Base-by-base conservation (phyloP, 2,113 vertebrate genomes). In the Nematolebias whitei region DNA sequence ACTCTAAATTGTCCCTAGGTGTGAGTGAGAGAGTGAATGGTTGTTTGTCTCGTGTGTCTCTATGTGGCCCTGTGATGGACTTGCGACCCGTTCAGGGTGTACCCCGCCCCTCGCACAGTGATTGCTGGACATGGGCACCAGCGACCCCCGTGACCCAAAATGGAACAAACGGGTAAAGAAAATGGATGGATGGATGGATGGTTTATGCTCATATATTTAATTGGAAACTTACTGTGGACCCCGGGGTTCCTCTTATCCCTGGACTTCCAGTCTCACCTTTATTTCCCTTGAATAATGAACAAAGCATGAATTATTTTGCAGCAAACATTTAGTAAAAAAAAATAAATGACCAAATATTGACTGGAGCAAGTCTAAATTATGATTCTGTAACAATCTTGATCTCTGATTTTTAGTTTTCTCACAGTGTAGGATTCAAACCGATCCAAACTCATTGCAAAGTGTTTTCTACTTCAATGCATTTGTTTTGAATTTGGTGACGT, bases 241-340 rank as follows among this genome's bases (percentile, higher is more conserved):
- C 97, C 66, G 87, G 62, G 43, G 66, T 47, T 67, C 97, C 96
- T 78, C 89, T 66, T 63, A 89, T 86, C 4, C 96, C 95, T 62
- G 90, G 90, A 58, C 78, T 79, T 85, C 96, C 97, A 83, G 76
- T 86, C 78, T 95, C 96, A 1, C 96, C 97, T 83, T 95, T 96
- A 84, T 47, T 93, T 19, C 97, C 97, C 97, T 98, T 75, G n/a
- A 83, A 63, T 60, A 29, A 59, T 6, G 80, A 71, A 71, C 41
- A 70, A 68, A 82, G 60, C 12, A 72, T 39, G 13, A 50, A 5
- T 77, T 62, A 52, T 19, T 49, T 65, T 76, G 53, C 22, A 59
- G 35, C 51, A 64, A 54, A 40, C 16, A 47, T 43, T 55, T 48
- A 49, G 11, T 57, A 26, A 52, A 44, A 58, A 44, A 58, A 4